phyloP scores from a whole-genome alignment of 1,140 invertebrate genomes.

The Aphelenchoides fujianensis region DNA sequence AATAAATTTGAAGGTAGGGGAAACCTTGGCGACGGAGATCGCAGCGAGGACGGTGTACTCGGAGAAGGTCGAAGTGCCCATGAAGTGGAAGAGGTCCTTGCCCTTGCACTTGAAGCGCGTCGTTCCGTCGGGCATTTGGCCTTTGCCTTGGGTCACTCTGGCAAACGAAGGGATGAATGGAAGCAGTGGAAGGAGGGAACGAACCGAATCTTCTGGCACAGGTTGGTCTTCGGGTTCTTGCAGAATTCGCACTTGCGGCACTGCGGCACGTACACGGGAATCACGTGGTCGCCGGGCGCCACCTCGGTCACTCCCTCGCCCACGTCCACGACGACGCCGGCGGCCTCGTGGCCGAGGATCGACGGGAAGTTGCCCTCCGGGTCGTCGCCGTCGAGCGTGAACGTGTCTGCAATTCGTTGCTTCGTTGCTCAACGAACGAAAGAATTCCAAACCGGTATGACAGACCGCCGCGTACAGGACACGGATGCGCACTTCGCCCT shows the following conservation, averaged over 20 bases:
- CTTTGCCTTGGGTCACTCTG: slow-evolving; percentile 65
- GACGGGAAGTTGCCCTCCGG: slow-evolving; percentile 90
- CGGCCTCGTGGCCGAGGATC: slow-evolving; percentile 89
- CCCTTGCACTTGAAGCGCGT: slow-evolving; percentile 82
- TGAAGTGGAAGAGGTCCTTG: slow-evolving; percentile 84
- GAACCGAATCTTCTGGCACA: slow-evolving; percentile 84
- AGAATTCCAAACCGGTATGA: no score
- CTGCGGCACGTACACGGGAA: slow-evolving; percentile 93
- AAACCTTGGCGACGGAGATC: slow-evolving; percentile 80
- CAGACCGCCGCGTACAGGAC: slow-evolving; percentile 76
- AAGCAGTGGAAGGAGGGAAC: no score
- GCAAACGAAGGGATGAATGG: no score
- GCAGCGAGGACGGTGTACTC: slow-evolving; percentile 96
- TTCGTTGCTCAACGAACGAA: no score
- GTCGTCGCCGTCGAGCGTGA: slow-evolving; percentile 80
- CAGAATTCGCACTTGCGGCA: slow-evolving; percentile 95
- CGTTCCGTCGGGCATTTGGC: slow-evolving; percentile 92
- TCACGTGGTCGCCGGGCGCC: slow-evolving; percentile 81
- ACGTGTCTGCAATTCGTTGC: no score
- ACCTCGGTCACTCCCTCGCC: slow-evolving; percentile 58
- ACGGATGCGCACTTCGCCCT: slow-evolving; percentile 69
- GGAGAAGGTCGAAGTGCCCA: slow-evolving; percentile 95
- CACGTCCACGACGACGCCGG: slow-evolving; percentile 78
- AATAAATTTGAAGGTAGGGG: no score
- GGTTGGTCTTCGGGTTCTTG: slow-evolving; percentile 87